Evolutionary conservation across 1,140 invertebrate species (phyloP), one percentile per base, ranked within the genome.

Genomic region (Aphidius ervi): DNA sequence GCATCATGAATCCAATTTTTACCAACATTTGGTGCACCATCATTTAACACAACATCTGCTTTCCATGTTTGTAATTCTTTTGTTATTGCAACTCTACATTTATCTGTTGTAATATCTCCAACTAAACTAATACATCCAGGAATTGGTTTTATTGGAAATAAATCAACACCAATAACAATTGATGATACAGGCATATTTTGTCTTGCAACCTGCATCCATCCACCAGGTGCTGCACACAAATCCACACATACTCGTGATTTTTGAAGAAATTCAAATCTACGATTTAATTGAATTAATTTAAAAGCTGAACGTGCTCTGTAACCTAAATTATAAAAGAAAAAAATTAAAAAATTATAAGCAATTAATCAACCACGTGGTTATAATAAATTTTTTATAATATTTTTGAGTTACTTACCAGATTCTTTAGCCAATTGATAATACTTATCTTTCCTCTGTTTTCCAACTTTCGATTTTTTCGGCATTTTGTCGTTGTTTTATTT

Each of bases 141-240:
- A 58, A 99, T 89, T 4, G 92, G 85, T 72, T 93, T 95, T 55
- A 99, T 99, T 0, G 97, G 94, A 66, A 90, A 97, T 67, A 99
- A 85, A 86, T 99, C 98, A 37, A 99, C 89, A 63, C 95, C 94
- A 57, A 99, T 84, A 5, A 99, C 92, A 47, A 99, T 82, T 73
- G 94, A 97, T 0, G 96, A 98, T 0, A 98, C 86, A 0, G 97
- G 97, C 93, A 99, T 99, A 76, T 97, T 95, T 75, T 99, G 89
- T 70, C 92, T 89, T 47, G 96, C 97, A n/a, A 99, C 97, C 83
- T 99, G 98, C 87, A 99, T 94, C 98, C 98, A 99, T 70, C 98
- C 97, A 76, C 98, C 98, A 6, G 98, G 98, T 6, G 98, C 98
- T 20, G 98, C 98, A 82, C 98, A 99, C 46, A 99, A 82, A 86